Evolutionary conservation across 2,888 invertebrate genomes (phyloP).

Genomic region (Sarcophaga rosellei): DNA sequence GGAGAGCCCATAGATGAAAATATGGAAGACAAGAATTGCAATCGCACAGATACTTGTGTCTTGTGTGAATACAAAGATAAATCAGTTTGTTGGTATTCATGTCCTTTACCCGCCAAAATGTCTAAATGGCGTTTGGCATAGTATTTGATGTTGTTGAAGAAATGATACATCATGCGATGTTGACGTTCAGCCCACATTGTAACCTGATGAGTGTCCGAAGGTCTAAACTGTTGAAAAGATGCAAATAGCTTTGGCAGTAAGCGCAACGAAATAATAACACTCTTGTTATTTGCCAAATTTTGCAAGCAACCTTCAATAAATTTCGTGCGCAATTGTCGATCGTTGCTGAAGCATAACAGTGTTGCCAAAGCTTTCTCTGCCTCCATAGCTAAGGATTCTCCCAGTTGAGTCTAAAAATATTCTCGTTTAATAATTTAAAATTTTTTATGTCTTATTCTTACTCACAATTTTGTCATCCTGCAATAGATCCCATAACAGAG

Average conservation of each 20-base stretch:
- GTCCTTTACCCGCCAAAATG: conserved; percentile 77
- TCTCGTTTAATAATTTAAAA: background rate
- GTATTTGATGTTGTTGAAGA: conserved; percentile 92
- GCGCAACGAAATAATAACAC: conserved; percentile 94
- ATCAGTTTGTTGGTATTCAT: conserved; percentile 72
- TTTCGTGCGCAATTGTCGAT: conserved; percentile 93
- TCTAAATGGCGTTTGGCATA: conserved; percentile 83
- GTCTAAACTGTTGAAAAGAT: conserved; percentile 94
- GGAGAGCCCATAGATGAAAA: conserved; percentile 95
- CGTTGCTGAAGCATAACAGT: conserved; percentile 93
- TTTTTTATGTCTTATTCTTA: conserved; percentile 21
- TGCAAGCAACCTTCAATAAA: conserved; percentile 97
- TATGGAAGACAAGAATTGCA: conserved; percentile 95
- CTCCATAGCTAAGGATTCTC: conserved; percentile 95
- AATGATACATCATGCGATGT: conserved; percentile 95
- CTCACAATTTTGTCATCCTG: conserved; percentile 94
- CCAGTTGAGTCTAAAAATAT: conserved; percentile 86
- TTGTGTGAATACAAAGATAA: conserved; percentile 86
- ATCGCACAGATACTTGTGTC: conserved; percentile 93
- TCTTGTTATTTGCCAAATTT: conserved; percentile 93
- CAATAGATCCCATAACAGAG: conserved; percentile 95
- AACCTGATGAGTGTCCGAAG: conserved; percentile 91
- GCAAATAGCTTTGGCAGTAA: conserved; percentile 94
- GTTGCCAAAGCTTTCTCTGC: conserved; percentile 96
- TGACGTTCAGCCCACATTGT: conserved; percentile 97